phyloP scores from a whole-genome alignment of 2,113 vertebrate species.

The Hippotragus niger region DNA sequence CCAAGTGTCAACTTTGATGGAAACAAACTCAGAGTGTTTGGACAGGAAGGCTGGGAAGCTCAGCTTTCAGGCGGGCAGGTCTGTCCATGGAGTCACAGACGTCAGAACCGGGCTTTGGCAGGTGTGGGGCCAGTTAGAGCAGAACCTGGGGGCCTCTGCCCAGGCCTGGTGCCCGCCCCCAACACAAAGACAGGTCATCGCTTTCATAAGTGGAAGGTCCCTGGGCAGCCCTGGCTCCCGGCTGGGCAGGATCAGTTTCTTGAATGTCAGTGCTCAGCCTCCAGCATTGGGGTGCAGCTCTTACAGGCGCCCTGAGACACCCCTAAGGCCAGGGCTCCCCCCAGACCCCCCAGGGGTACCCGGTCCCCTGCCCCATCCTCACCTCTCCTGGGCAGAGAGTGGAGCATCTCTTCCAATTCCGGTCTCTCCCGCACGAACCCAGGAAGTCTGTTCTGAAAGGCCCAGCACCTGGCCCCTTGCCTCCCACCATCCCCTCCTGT shows the following conservation, averaged over 20 bases:
- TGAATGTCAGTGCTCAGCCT: no score
- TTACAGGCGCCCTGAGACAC: fast-evolving
- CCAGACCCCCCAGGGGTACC: fast-evolving
- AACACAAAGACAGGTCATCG: fast-evolving
- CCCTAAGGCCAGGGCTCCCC: fast-evolving
- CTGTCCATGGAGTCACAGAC: fast-evolving
- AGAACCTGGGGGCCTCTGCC: fast-evolving
- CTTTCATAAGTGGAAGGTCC: fast-evolving
- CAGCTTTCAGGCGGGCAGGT: neutral
- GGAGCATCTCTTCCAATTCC: neutral
- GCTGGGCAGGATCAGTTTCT: neutral
- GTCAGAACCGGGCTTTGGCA: neutral
- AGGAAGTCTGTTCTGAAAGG: neutral
- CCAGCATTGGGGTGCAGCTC: fast-evolving
- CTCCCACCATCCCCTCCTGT: fast-evolving
- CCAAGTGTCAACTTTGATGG: neutral
- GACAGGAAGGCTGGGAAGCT: neutral
- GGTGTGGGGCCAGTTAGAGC: fast-evolving
- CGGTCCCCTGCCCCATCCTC: fast-evolving
- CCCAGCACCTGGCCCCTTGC: neutral
- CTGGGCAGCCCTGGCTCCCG: neutral
- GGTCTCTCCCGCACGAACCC: fast-evolving
- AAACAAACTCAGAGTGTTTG: neutral
- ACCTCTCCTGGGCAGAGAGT: fast-evolving
- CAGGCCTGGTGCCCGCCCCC: fast-evolving